Conservation (phyloP, 2,888 invertebrate genomes). For the Drosophila borealis region DNA sequence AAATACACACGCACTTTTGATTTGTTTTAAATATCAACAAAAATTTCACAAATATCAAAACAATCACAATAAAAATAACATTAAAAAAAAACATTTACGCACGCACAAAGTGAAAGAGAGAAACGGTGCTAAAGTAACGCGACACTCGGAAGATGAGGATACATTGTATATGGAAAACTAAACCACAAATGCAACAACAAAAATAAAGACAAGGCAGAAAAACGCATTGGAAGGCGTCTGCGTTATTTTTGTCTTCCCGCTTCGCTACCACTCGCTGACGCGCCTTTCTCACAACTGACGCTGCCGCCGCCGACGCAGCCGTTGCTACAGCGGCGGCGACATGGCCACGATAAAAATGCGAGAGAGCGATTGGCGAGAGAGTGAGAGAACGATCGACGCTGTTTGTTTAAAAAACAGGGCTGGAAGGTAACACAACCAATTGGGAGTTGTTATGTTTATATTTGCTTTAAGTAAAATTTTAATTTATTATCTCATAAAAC, state of each 20-base stretch:
- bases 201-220: conserved; percentile 37
- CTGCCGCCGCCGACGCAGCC: conserved; percentile 54
- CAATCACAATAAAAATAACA: conserved; percentile 15
- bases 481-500: background rate
- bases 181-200: conserved; percentile 42
- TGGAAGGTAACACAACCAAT: conserved; percentile 34
- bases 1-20: conserved; percentile 11
- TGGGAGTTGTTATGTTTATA: conserved; percentile 7
- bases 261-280: conserved; percentile 44
- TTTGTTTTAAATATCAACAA: conserved; percentile 1
- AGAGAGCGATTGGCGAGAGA: conserved; percentile 7
- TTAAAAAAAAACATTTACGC: conserved; percentile 9
- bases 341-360: conserved; percentile 37
- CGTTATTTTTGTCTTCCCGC: conserved; percentile 33
- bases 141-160: conserved; percentile 17
- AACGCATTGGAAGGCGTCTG: conserved; percentile 36
- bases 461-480: background rate
- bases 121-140: conserved; percentile 7
- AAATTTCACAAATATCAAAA: conserved; percentile 15
- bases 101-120: conserved; percentile 2
- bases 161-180: conserved; percentile 27
- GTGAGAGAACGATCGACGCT: conserved; percentile 37
- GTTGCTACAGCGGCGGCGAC: conserved; percentile 40
- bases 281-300: conserved; percentile 62
- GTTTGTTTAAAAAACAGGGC: conserved; percentile 35